Percentiles rank a stretch among this genome's conserved stretches.
phyloP scores from a whole-genome alignment of 1,140 invertebrate species.

The Brachystomella parvula region DNA sequence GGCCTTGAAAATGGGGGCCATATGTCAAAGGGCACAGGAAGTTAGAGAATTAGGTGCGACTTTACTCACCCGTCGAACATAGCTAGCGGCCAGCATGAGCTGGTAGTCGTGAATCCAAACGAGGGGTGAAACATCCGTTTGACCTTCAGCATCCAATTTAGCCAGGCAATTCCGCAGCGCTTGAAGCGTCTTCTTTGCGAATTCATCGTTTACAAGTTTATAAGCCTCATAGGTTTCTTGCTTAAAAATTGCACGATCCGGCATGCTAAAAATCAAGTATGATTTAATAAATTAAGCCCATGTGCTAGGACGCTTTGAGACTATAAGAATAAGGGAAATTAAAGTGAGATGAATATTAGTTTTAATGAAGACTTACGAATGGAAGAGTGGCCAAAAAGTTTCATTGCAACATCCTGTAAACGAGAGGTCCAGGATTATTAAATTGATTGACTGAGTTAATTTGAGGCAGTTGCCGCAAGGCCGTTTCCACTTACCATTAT shows the following conservation, averaged over 20 bases:
- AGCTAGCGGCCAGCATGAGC: conserved; percentile 44
- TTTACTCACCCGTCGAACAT: conserved; percentile 40
- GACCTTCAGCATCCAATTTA: conserved; percentile 37
- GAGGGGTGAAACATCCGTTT: conserved; percentile 41
- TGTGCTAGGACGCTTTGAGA: no score
- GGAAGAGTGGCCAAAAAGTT: conserved; percentile 57
- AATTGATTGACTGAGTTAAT: conserved; percentile 40
- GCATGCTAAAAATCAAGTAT: conserved; percentile 21
- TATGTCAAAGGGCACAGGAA: background rate
- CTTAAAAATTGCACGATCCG: conserved; percentile 43
- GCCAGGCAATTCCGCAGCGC: conserved; percentile 40
- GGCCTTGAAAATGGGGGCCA: background rate
- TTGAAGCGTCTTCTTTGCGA: conserved; percentile 41
- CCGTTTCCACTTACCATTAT: conserved; percentile 45
- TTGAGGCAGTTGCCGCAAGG: conserved; percentile 36
- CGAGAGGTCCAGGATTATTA: conserved; percentile 39
- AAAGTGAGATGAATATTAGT: no score
- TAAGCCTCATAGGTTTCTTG: conserved; percentile 44
- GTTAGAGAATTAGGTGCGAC: background rate
- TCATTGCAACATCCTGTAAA: conserved; percentile 69
- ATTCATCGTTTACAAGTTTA: conserved; percentile 42
- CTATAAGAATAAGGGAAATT: no score
- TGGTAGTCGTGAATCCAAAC: conserved; percentile 50
- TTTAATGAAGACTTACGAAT: conserved; percentile 39
- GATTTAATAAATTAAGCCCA: background rate